A percentile compares a stretch with the other conserved stretches of the same genome.
Evolutionary conservation across 2,888 invertebrate species (phyloP).

Genomic region (Itoplectis maculator): DNA sequence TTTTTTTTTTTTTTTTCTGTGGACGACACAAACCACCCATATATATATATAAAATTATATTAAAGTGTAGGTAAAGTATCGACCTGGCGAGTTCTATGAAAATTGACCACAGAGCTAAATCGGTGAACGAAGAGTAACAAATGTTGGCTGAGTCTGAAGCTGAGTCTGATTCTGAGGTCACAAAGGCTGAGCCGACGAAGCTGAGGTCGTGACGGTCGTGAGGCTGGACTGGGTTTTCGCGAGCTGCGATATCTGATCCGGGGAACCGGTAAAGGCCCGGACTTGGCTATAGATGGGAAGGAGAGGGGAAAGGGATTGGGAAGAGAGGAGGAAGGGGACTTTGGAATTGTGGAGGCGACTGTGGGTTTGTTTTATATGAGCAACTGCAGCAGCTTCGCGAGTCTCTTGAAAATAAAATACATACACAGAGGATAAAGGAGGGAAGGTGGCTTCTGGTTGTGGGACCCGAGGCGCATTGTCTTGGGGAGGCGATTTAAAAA

Average conservation of each 20-base stretch:
- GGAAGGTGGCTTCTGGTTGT: conserved; percentile 52
- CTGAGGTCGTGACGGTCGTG: conserved; percentile 62
- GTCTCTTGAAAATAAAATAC: no score
- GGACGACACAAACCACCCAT: not conserved
- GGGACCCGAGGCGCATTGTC: conserved; percentile 81
- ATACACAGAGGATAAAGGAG: not conserved
- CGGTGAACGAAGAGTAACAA: no score
- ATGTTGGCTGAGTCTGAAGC: no score
- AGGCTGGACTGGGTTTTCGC: conserved; percentile 78
- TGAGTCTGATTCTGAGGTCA: conserved; percentile 11
- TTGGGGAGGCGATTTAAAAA: conserved; percentile 83
- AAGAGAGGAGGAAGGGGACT: conserved; percentile 34
- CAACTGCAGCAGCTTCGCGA: conserved; percentile 56
- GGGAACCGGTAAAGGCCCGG: conserved; percentile 83
- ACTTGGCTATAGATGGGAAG: no score
- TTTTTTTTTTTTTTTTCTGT: no score
- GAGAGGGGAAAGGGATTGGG: conserved; percentile 44
- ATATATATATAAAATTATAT: no score
- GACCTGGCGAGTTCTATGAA: no score
- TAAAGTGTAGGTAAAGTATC: no score
- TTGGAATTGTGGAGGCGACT: conserved; percentile 8
- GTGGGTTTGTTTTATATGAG: conserved; percentile 37
- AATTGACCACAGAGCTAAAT: conserved; percentile 41
- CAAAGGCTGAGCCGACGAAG: conserved; percentile 37
- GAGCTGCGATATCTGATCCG: conserved; percentile 83